Evolutionary conservation across 2,888 invertebrate genomes (phyloP).

Genomic region (Blastobasis adustella): DNA sequence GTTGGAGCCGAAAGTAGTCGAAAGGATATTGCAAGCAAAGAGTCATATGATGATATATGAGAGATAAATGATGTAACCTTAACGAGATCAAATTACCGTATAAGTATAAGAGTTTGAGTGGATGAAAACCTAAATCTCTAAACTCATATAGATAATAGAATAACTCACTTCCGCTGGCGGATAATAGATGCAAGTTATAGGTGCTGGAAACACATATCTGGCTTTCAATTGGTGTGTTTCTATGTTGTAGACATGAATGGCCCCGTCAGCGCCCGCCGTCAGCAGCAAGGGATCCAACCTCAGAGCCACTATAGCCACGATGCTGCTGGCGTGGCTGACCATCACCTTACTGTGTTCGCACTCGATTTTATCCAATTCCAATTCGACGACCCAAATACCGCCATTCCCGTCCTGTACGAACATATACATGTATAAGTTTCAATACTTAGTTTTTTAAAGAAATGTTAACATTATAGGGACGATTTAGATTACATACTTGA

Average conservation of each 20-base stretch:
- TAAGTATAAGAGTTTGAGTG: not conserved
- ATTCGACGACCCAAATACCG: conserved; percentile 76
- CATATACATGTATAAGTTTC: not conserved
- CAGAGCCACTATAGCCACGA: conserved; percentile 80
- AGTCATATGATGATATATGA: no score
- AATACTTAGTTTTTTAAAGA: not conserved
- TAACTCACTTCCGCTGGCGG: conserved; percentile 77
- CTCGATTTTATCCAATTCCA: conserved; percentile 61
- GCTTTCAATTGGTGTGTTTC: conserved; percentile 73
- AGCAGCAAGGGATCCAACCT: conserved; percentile 81
- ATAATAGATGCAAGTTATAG: conserved; percentile 79
- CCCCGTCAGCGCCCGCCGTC: conserved; percentile 83
- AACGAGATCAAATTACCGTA: not conserved
- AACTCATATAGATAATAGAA: not conserved
- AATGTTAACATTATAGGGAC: not conserved
- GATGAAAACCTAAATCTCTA: not conserved
- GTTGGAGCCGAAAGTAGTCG: no score
- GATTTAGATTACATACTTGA: conserved; percentile 76
- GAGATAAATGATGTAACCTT: no score
- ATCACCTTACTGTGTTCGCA: conserved; percentile 65
- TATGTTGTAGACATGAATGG: conserved; percentile 83
- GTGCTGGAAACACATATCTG: conserved; percentile 68
- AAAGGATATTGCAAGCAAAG: no score
- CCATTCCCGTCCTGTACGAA: conserved; percentile 85
- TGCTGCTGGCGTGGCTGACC: conserved; percentile 84